Evolutionary conservation across 1,140 invertebrate genomes (phyloP).

Genomic region (Batillaria attramentaria): DNA sequence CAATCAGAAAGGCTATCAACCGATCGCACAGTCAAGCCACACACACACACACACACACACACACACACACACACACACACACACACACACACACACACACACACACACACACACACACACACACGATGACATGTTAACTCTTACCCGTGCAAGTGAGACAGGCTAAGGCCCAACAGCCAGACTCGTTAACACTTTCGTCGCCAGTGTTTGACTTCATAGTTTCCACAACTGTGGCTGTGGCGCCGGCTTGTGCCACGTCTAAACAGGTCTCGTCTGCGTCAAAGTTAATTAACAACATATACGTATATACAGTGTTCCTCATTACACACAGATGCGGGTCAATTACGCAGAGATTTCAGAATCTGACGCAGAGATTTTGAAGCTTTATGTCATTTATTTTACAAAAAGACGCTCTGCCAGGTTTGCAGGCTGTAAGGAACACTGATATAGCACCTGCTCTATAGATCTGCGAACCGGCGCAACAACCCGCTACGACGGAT

Average conservation of each 20-base stretch:
- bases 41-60: not conserved
- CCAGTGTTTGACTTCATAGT: constrained; percentile 34
- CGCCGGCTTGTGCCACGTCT: constrained; percentile 52
- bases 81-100: not conserved
- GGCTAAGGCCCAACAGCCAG: constrained; percentile 51
- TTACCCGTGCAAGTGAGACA: constrained; percentile 50
- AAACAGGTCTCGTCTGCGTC: constrained; percentile 52
- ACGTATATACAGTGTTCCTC: too few relatives aligned
- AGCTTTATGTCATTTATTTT: too few relatives aligned
- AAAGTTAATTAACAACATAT: too few relatives aligned
- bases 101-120: constrained; percentile 1
- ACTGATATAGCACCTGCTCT: too few relatives aligned
- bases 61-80: not conserved
- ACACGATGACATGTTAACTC: not conserved
- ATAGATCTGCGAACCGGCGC: too few relatives aligned
- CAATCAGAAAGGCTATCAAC: not conserved
- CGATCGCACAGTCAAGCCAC: not conserved
- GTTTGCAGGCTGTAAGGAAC: too few relatives aligned
- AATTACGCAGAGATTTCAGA: too few relatives aligned
- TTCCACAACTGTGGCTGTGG: constrained; percentile 37
- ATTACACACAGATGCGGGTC: too few relatives aligned
- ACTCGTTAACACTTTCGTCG: constrained; percentile 41
- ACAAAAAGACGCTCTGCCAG: too few relatives aligned
- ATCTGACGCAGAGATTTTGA: too few relatives aligned
- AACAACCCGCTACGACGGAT: too few relatives aligned